Evolutionary conservation across 2,797 vertebrate genomes (phyloP).

Genomic region (Sebastes wilsoni): DNA sequence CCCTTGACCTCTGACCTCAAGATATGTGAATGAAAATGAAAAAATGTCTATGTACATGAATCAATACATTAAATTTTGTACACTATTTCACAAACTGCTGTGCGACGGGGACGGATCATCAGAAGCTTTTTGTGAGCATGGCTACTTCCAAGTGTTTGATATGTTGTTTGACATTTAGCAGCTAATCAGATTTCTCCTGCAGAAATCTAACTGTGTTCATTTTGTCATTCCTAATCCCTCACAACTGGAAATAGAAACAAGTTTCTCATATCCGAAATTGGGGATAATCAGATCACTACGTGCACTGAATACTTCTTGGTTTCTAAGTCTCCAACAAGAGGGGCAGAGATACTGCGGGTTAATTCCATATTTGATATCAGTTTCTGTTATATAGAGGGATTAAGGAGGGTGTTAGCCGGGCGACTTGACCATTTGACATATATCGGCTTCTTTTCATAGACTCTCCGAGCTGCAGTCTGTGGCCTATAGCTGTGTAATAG

Average conservation of each 20-base stretch:
- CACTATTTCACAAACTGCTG: too few species aligned
- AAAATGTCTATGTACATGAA: too few species aligned
- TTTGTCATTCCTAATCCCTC: not conserved
- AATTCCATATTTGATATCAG: not conserved
- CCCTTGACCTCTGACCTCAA: too few species aligned
- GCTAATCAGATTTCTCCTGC: not conserved
- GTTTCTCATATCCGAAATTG: not conserved
- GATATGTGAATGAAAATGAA: too few species aligned
- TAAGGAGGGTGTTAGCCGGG: not conserved
- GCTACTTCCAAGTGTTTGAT: too few species aligned
- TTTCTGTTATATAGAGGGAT: not conserved
- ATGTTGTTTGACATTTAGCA: not conserved
- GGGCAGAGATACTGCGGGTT: not conserved
- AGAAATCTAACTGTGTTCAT: not conserved
- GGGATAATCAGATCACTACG: not conserved
- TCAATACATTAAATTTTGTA: too few species aligned
- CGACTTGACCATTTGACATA: not conserved
- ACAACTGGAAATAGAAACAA: not conserved
- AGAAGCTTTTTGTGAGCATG: too few species aligned
- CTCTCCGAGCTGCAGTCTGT: not conserved
- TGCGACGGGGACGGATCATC: accelerated
- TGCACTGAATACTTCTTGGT: not conserved
- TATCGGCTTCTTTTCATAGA: not conserved
- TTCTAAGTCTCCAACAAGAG: not conserved
- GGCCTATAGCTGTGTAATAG: not conserved